These are phyloP conservation scores for Eulimnadia texana DNA, from an alignment of 1,140 invertebrate species.

Conservation along the genomic window DNA sequence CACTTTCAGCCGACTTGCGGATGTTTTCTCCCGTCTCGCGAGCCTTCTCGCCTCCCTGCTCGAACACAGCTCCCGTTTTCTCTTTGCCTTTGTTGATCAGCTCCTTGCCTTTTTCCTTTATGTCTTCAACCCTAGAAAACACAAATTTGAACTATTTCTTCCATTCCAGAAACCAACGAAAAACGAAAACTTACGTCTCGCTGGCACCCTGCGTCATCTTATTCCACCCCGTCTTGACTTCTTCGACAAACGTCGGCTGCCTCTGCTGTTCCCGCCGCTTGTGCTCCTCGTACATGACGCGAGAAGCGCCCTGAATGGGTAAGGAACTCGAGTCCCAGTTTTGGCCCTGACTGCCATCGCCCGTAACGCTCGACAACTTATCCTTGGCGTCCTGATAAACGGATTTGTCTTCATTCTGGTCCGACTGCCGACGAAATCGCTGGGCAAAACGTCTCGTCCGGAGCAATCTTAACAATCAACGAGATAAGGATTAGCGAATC, in stretches of 20 bases:
- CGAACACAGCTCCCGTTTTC: not conserved
- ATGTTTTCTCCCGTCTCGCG: not conserved
- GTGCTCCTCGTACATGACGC: constrained; percentile 12
- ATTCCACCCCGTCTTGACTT: constrained; percentile 9
- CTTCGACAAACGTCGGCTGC: constrained; percentile 12
- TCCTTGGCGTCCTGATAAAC: not conserved
- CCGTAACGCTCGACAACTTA: not conserved
- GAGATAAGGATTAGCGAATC: not conserved
- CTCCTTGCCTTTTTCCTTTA: not conserved
- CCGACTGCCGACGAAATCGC: not conserved
- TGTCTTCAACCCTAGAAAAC: not conserved
- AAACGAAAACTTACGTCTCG: constrained; percentile 6
- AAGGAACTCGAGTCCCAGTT: not conserved
- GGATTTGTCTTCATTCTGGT: not conserved
- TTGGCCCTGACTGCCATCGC: not conserved
- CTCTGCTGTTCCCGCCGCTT: constrained; percentile 9
- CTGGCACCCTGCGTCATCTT: not conserved
- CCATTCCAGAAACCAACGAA: not conserved
- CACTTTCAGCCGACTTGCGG: not conserved
- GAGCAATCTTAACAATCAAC: not conserved
- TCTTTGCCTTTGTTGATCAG: not conserved
- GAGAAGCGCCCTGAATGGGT: constrained; percentile 12
- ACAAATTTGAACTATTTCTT: not conserved
- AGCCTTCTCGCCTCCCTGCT: not conserved
- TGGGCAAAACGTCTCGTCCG: not conserved